Percentiles rank a stretch among this genome's conserved stretches.
Conservation (phyloP, 2,797 vertebrate species). For the Rachycentron canadum region DNA sequence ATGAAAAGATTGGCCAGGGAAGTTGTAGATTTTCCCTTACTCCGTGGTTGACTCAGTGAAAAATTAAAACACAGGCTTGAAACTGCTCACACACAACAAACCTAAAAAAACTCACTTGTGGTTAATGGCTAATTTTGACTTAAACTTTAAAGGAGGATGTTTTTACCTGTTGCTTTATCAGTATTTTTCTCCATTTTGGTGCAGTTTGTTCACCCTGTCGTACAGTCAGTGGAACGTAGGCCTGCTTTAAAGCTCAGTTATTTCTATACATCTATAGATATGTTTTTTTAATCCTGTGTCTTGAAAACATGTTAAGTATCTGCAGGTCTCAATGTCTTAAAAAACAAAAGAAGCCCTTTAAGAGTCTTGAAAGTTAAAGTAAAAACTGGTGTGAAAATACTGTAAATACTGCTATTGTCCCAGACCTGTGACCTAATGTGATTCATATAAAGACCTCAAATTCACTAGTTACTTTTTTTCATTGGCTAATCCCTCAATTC, state of each 20-base stretch:
- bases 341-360: neutral
- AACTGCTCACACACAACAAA: neutral
- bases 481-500: neutral
- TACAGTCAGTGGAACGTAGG: neutral
- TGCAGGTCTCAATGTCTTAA: neutral
- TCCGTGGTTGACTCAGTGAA: neutral
- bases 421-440: neutral
- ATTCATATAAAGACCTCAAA: neutral
- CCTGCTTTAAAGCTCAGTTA: too few species aligned
- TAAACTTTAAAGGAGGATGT: neutral
- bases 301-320: neutral
- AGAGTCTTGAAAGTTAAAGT: too few species aligned
- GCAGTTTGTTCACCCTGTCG: neutral
- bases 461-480: neutral
- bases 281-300: neutral
- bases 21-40: slow-evolving; percentile 28
- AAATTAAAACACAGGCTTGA: neutral
- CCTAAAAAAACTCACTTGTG: neutral
- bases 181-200: neutral
- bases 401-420: neutral
- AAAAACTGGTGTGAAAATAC: neutral
- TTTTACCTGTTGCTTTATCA: neutral
- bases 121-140: neutral
- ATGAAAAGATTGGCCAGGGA: slow-evolving; percentile 28
- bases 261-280: too few species aligned